These are phyloP conservation scores for Physocephala rufipes DNA, from an alignment of 2,888 invertebrate genomes.

Conservation along the genomic window DNA sequence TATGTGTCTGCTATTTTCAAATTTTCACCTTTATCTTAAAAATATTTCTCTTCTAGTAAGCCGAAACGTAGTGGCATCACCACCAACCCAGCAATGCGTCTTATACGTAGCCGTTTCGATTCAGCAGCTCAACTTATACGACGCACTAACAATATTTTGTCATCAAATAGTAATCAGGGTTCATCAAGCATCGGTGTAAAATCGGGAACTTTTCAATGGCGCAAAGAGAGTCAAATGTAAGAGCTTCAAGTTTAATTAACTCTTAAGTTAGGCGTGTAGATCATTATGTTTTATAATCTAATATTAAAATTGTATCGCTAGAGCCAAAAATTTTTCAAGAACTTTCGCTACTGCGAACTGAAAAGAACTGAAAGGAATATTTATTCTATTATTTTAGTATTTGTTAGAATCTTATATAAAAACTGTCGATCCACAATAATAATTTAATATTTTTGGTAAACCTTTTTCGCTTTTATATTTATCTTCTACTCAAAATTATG, in stretches of 20 bases:
- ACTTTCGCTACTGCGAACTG: neutral
- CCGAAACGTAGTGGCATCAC: constrained; percentile 86
- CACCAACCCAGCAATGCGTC: constrained; percentile 84
- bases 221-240: constrained; percentile 67
- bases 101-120: constrained; percentile 70
- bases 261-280: too few species aligned
- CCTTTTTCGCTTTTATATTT: too few species aligned
- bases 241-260: constrained; percentile 22
- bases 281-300: neutral
- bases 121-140: constrained; percentile 66
- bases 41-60: constrained; percentile 62
- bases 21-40: constrained; percentile 10
- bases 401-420: too few species aligned
- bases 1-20: neutral
- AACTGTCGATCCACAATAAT: too few species aligned
- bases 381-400: too few species aligned
- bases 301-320: neutral
- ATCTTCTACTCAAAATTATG: too few species aligned
- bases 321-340: neutral
- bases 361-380: too few species aligned
- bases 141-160: constrained; percentile 65
- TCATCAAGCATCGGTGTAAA: constrained; percentile 67
- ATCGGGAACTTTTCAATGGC: constrained; percentile 67
- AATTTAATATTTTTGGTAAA: too few species aligned
- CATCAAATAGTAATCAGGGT: constrained; percentile 65